phyloP scores from a whole-genome alignment of 2,888 invertebrate genomes.

The Mimas tiliae region DNA sequence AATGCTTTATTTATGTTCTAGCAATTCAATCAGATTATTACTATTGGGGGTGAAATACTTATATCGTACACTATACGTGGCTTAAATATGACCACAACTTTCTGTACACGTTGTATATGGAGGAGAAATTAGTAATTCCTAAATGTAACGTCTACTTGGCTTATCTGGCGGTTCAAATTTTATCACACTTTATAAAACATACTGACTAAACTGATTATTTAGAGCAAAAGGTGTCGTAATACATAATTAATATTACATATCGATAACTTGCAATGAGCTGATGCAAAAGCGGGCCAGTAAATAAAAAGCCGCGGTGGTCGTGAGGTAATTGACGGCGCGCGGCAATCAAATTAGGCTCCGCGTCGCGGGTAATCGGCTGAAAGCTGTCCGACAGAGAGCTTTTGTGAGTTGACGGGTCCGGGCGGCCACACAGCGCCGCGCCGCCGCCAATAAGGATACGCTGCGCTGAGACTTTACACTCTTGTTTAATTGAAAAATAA shows the following conservation, averaged over 20 bases:
- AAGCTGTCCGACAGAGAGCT: constrained; percentile 75
- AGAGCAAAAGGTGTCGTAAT: not conserved
- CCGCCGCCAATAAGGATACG: constrained; percentile 1
- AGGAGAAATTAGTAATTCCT: no score
- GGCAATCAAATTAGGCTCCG: constrained; percentile 81
- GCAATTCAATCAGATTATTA: no score
- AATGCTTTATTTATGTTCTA: no score
- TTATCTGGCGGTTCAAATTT: no score
- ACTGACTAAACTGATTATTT: no score
- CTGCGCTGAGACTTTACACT: constrained; percentile 7
- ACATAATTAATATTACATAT: not conserved
- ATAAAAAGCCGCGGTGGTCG: constrained; percentile 72
- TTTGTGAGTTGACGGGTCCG: constrained; percentile 62
- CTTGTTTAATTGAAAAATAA: constrained; percentile 11
- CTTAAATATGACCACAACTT: no score
- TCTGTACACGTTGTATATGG: no score
- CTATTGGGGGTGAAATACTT: no score
- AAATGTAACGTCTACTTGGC: no score
- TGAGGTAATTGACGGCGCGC: constrained; percentile 78
- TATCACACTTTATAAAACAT: no score
- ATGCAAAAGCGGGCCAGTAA: constrained; percentile 61
- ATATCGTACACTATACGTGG: no score
- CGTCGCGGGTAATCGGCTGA: constrained; percentile 81
- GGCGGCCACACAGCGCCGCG: constrained; percentile 33
- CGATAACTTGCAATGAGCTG: constrained; percentile 26